A percentile compares a stretch with the other conserved stretches of the same genome.
phyloP scores from a whole-genome alignment of 2,888 invertebrate genomes.

The Coenonympha glycerion region DNA sequence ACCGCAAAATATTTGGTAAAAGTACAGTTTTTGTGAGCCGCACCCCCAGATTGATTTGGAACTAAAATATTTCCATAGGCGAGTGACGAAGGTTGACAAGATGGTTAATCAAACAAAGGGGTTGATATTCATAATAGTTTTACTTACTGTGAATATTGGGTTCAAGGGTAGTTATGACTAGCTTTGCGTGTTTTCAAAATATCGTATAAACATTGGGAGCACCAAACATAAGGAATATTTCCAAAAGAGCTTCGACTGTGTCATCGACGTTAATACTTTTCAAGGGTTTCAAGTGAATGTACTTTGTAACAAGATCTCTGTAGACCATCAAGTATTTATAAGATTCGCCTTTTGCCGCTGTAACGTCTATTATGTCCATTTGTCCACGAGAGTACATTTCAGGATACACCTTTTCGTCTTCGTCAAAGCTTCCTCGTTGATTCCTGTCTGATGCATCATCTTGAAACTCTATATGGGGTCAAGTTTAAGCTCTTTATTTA shows the following conservation, averaged over 20 bases:
- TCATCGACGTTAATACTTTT: slow-evolving; percentile 41
- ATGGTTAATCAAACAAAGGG: too few relatives aligned
- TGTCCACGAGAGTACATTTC: slow-evolving; percentile 49
- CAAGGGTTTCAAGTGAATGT: slow-evolving; percentile 44
- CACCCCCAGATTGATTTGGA: too few relatives aligned
- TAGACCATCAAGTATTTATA: slow-evolving; percentile 50
- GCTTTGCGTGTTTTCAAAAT: too few relatives aligned
- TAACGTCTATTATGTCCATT: slow-evolving; percentile 46
- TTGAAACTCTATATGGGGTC: slow-evolving; percentile 18
- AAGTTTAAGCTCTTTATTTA: slow-evolving; percentile 8
- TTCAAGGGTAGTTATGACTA: too few relatives aligned
- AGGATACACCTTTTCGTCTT: slow-evolving; percentile 30
- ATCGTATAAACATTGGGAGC: slow-evolving; percentile 52
- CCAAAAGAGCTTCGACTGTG: slow-evolving; percentile 41
- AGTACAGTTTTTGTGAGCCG: too few relatives aligned
- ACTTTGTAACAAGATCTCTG: slow-evolving; percentile 44
- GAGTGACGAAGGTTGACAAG: too few relatives aligned
- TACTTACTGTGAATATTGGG: too few relatives aligned
- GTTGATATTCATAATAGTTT: too few relatives aligned
- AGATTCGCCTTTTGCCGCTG: slow-evolving; percentile 38
- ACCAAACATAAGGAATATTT: slow-evolving; percentile 49
- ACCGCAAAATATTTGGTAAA: too few relatives aligned
- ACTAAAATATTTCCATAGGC: too few relatives aligned
- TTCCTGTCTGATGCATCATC: slow-evolving; percentile 13
- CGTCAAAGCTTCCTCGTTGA: slow-evolving; percentile 3